Evolutionary conservation across 2,888 invertebrate genomes (phyloP).

Genomic region (Hypsopygia costalis): DNA sequence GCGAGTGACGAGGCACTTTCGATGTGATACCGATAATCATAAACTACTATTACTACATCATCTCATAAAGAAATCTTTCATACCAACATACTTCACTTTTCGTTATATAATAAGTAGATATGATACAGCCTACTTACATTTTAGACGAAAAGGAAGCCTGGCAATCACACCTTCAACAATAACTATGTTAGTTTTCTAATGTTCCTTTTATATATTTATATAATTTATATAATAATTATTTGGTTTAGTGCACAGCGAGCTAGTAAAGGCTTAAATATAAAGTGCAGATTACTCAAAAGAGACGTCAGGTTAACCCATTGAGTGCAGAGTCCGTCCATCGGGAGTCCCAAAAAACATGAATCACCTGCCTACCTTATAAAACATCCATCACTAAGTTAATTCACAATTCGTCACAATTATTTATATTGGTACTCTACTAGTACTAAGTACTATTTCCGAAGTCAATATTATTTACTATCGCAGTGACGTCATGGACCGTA

Average conservation of each 20-base stretch:
- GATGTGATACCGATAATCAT: neutral
- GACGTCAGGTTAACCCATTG: too few relatives aligned
- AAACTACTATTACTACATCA: neutral
- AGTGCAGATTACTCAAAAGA: too few relatives aligned
- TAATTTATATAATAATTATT: conserved; percentile 55
- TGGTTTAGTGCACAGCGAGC: conserved; percentile 70
- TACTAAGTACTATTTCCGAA: too few relatives aligned
- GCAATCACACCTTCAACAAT: conserved; percentile 34
- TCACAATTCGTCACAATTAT: too few relatives aligned
- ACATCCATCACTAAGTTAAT: too few relatives aligned
- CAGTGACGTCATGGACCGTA: too few relatives aligned
- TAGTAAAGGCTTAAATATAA: conserved; percentile 29
- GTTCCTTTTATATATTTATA: conserved; percentile 30
- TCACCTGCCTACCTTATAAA: too few relatives aligned
- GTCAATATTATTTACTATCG: too few relatives aligned
- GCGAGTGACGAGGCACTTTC: neutral
- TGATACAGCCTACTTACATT: conserved; percentile 24
- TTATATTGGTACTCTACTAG: too few relatives aligned
- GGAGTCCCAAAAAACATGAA: too few relatives aligned
- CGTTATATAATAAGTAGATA: conserved; percentile 20
- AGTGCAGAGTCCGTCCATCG: too few relatives aligned
- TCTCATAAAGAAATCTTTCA: conserved; percentile 12
- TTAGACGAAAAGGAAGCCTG: conserved; percentile 54
- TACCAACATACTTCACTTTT: conserved; percentile 25
- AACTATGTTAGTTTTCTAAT: conserved; percentile 25